Percentiles rank a stretch among this genome's conserved stretches.
Conservation (phyloP, 2,797 vertebrate species). For the Eutrigla gurnardus region DNA sequence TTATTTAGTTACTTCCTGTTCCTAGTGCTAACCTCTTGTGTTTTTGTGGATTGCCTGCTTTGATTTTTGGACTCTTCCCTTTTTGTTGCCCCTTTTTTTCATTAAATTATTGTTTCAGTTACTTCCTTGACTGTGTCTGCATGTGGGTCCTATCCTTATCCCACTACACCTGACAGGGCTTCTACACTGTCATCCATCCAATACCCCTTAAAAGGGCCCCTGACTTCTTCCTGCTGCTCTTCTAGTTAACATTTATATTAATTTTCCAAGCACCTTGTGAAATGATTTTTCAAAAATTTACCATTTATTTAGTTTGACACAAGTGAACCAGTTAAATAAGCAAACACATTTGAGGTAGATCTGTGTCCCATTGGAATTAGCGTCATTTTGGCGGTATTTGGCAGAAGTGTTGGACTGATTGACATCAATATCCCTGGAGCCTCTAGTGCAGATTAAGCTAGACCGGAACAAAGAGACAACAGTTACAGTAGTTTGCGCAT, state of each 20-base stretch:
- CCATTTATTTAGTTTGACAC: neutral
- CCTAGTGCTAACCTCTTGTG: too few relatives aligned
- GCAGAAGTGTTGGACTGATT: neutral
- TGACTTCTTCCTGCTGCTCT: conserved; percentile 1
- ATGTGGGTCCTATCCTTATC: too few relatives aligned
- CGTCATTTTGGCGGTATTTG: neutral
- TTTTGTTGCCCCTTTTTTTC: too few relatives aligned
- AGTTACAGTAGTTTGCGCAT: neutral
- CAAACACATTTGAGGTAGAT: neutral
- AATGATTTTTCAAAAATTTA: neutral
- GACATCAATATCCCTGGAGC: neutral
- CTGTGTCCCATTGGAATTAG: neutral
- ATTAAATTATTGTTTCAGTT: too few relatives aligned
- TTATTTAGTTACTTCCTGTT: too few relatives aligned
- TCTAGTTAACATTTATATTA: neutral
- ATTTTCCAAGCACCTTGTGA: neutral
- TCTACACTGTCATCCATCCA: neutral
- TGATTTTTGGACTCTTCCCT: too few relatives aligned
- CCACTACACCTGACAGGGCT: neutral
- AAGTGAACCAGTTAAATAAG: neutral
- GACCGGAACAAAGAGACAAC: neutral
- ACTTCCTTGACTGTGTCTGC: too few relatives aligned
- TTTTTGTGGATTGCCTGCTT: too few relatives aligned
- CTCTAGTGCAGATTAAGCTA: neutral
- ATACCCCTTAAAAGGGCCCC: neutral